Evolutionary conservation across 1,140 invertebrate genomes (phyloP), one percentile per base, ranked within the genome.

Genomic region (Drosophila yakuba): DNA sequence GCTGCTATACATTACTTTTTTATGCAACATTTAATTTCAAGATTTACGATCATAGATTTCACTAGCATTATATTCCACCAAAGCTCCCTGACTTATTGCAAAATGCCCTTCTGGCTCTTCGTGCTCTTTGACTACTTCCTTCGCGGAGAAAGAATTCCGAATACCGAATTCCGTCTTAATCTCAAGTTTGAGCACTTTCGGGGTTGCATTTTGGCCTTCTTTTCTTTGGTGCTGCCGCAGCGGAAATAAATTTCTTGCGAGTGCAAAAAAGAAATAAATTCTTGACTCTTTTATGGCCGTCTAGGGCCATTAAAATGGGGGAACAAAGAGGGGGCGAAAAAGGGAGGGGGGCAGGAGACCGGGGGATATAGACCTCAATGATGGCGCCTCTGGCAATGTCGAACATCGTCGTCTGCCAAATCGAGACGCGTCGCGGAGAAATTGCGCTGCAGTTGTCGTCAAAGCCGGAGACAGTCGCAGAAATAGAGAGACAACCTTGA

Each of bases 211-310:
- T 59, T 23, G 39, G 47, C 73, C 61, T 56, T 67, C 43, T 52
- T 74, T 17, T 41, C 32, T 12, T 54, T 48, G 64, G 39, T 77
- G 41, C 66, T 69, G 64, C 64, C 57, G 63, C 81, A 72, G 71
- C 78, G 78, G 62, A 86, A 83, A 86, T 86, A 79, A 86, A 86
- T 77, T 66, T 66, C 51, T 54, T 55, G 38, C 39, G 48, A 55
- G 60, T 63, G 73, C 71, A 56, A 75, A 75, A 56, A 50, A 50
- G 41, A 74, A 74, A 86, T 88, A 81, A 86, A 88, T 88, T 88
- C 79, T 58, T 57, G 79, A 79, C 82, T 69, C 60, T 86, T 86
- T 86, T 86, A 86, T 88, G 67, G 83, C 75, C 71, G 82, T 86
- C 82, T 86, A 64, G 82, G 77, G 82, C 67, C 79, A 86, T 86